Base-by-base conservation (phyloP, 92 coral and sea anemone species). In the Montipora capitata region DNA sequence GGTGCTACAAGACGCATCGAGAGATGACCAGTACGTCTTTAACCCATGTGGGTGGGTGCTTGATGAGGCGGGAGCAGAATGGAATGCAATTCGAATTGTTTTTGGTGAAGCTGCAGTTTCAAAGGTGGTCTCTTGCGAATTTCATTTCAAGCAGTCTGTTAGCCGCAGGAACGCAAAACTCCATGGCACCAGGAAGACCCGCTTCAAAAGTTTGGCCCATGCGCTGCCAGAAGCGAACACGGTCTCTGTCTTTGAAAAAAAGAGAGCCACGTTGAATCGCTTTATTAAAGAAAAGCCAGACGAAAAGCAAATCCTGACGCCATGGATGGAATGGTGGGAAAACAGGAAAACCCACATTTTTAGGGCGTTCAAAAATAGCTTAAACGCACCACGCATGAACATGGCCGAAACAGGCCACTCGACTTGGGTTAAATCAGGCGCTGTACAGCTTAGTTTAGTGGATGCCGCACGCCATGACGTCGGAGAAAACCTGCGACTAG, bases 31-130 rank as follows among this genome's bases (percentile, higher is more conserved):
- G 10, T 78, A 89, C 58, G 42, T 85, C 39, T 92, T 85, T 44
- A 89, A 89, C 71, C 93, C 91, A 35, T 68, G 49, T 76, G 95
- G 89, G 20, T 89, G 71, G 40, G 79, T 92, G 3, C 52, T 86
- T 73, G 93, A 92, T 48, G 93, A 92, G 62, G 95, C 91, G 13
- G 93, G 93, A 20, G 91, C 80, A 42, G 70, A 80, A 27, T 92
- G 91, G 95, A 85, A 80, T 42, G 86, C 92, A n/a, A 61, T 92
- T 51, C 52, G 62, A 66, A 82, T 67, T 12, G 71, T 80, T 6
- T 89, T 63, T 80, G 88, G 91, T 3, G 87, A 85, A 12, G 74
- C 80, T 9, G 84, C 88, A 35, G 18, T 91, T 16, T 41, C 67
- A 27, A 75, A 82, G 59, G 85, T 72, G 6, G 82, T 78, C 38